Evolutionary conservation across 2,888 invertebrate species (phyloP), one percentile per base, ranked within the genome.

Genomic region (Meta bourneti): DNA sequence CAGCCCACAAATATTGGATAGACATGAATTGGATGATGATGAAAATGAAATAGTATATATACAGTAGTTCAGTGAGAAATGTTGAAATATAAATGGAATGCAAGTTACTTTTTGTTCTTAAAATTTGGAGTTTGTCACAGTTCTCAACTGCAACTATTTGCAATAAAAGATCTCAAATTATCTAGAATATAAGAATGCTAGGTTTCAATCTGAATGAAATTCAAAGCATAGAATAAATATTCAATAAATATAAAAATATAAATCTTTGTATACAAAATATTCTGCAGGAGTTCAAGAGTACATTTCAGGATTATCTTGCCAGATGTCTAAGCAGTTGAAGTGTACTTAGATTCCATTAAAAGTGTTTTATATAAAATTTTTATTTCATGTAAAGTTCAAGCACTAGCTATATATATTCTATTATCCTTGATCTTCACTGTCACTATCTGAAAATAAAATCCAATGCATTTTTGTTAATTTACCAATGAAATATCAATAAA

Each of bases 391-490:
- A 34, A 34, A 34, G 5, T 7, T 61, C 9, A 16, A 61, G 61
- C 61, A 61, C 61, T 61, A 61, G 16, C 13, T 61, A 5, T 34
- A 34, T 16, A 61, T 61, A 61, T 9, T 78, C 19, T 54, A n/a
- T 86, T 92, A 92, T 54, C 89, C 92, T 82, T 92, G 92, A 52
- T 92, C 92, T 78, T 92, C 92, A 78, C 89, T 89, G 51, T 92
- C 92, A 78, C 92, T 92, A 77, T 92, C 92, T 92, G 86, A 61
- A 83, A 89, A 54, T 19, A 54, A 74, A 20, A 75, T 34, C 1
- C 34, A 34, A 34, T 34, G 34, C 4, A 34, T 34, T 34, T 34
- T 34, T 34, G 34, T 34, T 34, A 34, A 34, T n/a, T n/a, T n/a
- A n/a, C n/a, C n/a, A n/a, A n/a, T n/a, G n/a, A n/a, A n/a, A n/a